A percentile compares a stretch with the other conserved stretches of the same genome.
Conservation (phyloP, 2,888 invertebrate species). For the Trimorus sp. region DNA sequence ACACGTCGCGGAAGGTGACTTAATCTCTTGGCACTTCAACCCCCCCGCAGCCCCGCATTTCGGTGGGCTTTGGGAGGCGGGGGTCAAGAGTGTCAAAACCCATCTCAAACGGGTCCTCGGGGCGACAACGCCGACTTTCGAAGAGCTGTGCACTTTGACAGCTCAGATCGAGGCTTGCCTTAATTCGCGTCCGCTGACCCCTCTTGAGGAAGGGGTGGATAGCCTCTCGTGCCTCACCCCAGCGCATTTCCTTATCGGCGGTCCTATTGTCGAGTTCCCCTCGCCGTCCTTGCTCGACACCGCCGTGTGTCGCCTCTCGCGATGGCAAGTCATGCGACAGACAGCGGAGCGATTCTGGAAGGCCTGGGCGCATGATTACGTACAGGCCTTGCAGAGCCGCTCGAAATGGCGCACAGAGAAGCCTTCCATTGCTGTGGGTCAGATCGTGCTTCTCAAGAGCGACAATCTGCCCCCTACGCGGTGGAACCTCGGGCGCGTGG, state of each 20-base stretch:
- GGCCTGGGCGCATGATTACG: background rate
- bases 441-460: background rate
- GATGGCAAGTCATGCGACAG: background rate
- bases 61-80: background rate
- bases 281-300: background rate
- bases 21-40: background rate
- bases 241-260: slow-evolving; percentile 13
- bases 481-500: background rate
- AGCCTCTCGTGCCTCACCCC: slow-evolving; percentile 5
- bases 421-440: background rate
- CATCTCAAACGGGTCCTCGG: background rate
- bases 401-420: background rate
- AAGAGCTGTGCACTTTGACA: background rate
- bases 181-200: background rate
- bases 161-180: background rate
- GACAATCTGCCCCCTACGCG: background rate
- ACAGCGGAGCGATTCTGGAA: background rate
- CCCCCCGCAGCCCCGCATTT: background rate
- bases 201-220: background rate
- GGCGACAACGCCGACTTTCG: background rate
- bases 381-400: background rate
- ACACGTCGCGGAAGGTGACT: background rate
- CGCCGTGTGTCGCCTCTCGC: background rate
- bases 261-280: slow-evolving; percentile 2
- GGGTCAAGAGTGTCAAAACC: background rate